A percentile compares a stretch with the other conserved stretches of the same genome.
phyloP scores from a whole-genome alignment of 1,140 invertebrate genomes.

The Drosophila pectinifera region DNA sequence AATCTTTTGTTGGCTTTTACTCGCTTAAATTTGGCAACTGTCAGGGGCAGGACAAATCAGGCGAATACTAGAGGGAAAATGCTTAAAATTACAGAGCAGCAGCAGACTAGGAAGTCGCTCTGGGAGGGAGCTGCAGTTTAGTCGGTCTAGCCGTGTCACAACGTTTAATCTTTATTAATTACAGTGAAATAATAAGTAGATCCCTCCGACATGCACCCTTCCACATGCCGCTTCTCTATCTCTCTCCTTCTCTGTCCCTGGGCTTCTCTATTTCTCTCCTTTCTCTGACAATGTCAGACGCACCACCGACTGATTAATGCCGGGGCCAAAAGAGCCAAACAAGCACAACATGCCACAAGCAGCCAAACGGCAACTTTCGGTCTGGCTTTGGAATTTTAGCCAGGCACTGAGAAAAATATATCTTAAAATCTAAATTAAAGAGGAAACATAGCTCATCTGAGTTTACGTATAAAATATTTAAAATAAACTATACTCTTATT shows the following conservation, averaged over 20 bases:
- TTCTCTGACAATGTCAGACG: slow-evolving; percentile 49
- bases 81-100: slow-evolving; percentile 66
- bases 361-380: slow-evolving; percentile 59
- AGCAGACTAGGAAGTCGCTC: slow-evolving; percentile 17
- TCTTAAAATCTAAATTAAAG: no score
- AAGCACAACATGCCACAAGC: slow-evolving; percentile 73
- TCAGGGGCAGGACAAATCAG: slow-evolving; percentile 70
- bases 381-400: slow-evolving; percentile 64
- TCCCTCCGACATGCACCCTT: slow-evolving; percentile 36
- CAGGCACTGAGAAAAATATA: slow-evolving; percentile 12
- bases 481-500: no score
- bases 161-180: slow-evolving; percentile 82
- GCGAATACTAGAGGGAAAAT: slow-evolving; percentile 25
- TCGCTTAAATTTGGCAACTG: slow-evolving; percentile 75
- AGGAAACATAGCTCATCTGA: no score
- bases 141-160: slow-evolving; percentile 71
- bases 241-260: not conserved
- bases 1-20: slow-evolving; percentile 64
- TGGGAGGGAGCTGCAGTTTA: slow-evolving; percentile 2
- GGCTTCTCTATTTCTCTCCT: slow-evolving; percentile 30
- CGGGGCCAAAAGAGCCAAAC: slow-evolving; percentile 72
- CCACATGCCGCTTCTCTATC: slow-evolving; percentile 3
- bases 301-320: slow-evolving; percentile 74
- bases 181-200: slow-evolving; percentile 79
- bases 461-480: no score